A percentile compares a stretch with the other conserved stretches of the same genome.
phyloP scores from a whole-genome alignment of 2,797 vertebrate genomes.

The Tapirus indicus region DNA sequence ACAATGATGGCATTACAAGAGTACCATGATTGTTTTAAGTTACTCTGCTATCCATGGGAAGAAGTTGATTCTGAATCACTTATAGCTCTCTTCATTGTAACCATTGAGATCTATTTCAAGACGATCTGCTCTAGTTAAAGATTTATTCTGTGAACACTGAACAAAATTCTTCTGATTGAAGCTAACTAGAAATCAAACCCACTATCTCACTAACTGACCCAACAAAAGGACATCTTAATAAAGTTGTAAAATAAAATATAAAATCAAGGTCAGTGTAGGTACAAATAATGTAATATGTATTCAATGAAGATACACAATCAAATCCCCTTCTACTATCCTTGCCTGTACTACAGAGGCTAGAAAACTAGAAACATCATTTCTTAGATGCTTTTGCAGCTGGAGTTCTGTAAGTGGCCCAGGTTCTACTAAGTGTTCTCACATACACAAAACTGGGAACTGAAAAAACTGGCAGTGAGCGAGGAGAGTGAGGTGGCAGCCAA shows the following conservation, averaged over 20 bases:
- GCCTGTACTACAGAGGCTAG: background rate
- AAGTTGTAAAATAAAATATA: constrained; percentile 49
- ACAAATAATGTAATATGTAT: background rate
- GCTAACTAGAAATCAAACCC: constrained; percentile 22
- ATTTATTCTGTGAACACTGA: constrained; percentile 32
- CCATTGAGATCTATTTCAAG: background rate
- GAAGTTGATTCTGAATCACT: constrained; percentile 18
- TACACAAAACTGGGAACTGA: background rate
- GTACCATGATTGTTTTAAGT: background rate
- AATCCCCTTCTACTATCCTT: background rate
- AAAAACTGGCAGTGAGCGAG: background rate
- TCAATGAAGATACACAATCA: background rate
- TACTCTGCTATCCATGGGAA: background rate
- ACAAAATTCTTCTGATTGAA: constrained; percentile 33
- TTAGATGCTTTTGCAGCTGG: background rate
- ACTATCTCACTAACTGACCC: background rate
- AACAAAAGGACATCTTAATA: constrained; percentile 18
- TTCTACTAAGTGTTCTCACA: background rate
- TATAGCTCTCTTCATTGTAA: background rate
- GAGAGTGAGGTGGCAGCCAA: background rate
- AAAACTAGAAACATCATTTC: background rate
- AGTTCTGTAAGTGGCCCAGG: background rate
- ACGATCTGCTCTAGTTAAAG: constrained; percentile 39
- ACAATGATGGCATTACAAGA: background rate
- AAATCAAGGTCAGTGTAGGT: background rate